phyloP scores from a whole-genome alignment of 2,888 invertebrate genomes.

The Phania funesta region DNA sequence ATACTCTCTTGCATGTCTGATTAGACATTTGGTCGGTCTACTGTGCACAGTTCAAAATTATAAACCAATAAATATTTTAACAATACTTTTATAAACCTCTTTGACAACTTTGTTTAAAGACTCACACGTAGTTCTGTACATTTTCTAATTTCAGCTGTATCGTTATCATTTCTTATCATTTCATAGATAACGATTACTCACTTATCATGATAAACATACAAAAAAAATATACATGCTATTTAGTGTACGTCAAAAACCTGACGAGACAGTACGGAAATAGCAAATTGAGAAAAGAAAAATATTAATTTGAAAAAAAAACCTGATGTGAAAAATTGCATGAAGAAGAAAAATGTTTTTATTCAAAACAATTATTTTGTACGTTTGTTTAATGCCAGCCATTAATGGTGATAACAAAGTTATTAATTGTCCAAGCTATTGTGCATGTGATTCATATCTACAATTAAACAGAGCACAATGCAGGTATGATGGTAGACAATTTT shows the following conservation, averaged over 20 bases:
- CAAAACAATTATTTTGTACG: slow-evolving; percentile 1
- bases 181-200: slow-evolving; percentile 42
- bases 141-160: background rate
- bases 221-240: background rate
- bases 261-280: slow-evolving; percentile 10
- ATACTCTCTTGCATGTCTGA: too few relatives aligned
- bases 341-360: slow-evolving; percentile 14
- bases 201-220: background rate
- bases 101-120: background rate
- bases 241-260: slow-evolving; percentile 30
- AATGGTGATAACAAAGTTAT: slow-evolving; percentile 11
- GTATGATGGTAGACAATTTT: slow-evolving; percentile 69
- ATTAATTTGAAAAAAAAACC: background rate
- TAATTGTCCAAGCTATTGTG: slow-evolving; percentile 76
- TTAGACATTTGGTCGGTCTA: too few relatives aligned
- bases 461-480: slow-evolving; percentile 79
- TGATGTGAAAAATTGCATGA: background rate
- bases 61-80: too few relatives aligned
- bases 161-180: slow-evolving; percentile 26
- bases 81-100: background rate
- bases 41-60: too few relatives aligned
- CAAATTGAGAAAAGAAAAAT: background rate
- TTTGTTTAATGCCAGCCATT: background rate
- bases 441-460: slow-evolving; percentile 74
- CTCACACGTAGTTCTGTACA: background rate